A percentile compares a stretch with the other conserved stretches of the same genome.
Conservation (phyloP, 2,888 invertebrate genomes). For the Drosophila limbata region DNA sequence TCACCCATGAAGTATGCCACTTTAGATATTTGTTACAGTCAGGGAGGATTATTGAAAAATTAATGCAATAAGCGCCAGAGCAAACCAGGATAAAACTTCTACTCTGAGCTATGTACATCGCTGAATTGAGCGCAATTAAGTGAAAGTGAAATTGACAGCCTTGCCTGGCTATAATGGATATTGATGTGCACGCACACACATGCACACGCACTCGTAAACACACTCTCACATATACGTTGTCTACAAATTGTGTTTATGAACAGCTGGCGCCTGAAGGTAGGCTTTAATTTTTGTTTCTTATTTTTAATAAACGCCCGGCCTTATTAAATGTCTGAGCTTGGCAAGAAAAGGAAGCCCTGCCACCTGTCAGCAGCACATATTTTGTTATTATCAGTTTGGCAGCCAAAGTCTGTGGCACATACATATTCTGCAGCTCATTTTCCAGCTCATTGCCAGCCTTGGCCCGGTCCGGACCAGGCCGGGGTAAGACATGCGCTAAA, state of each 20-base stretch:
- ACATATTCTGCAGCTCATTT: constrained; percentile 75
- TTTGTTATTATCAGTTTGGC: constrained; percentile 74
- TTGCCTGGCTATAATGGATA: constrained; percentile 64
- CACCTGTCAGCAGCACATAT: constrained; percentile 78
- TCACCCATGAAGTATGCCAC: constrained; percentile 71
- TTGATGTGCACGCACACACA: constrained; percentile 53
- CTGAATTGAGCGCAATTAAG: constrained; percentile 67
- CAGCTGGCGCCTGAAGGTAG: constrained; percentile 52
- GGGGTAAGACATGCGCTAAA: constrained; percentile 76
- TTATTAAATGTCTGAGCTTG: constrained; percentile 68
- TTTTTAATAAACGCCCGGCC: constrained; percentile 68
- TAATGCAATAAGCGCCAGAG: constrained; percentile 71
- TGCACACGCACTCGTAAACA: constrained; percentile 2
- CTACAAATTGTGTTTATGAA: constrained; percentile 38
- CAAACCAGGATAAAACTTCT: constrained; percentile 14
- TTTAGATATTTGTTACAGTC: constrained; percentile 72
- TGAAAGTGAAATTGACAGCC: constrained; percentile 71
- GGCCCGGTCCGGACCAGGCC: not conserved
- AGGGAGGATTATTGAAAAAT: constrained; percentile 76
- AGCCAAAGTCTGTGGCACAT: constrained; percentile 50
- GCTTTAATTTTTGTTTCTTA: constrained; percentile 62
- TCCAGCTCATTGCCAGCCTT: constrained; percentile 78
- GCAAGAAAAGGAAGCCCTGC: constrained; percentile 44
- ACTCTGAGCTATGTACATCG: constrained; percentile 4
- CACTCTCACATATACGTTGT: constrained; percentile 1